Conservation (phyloP, 2,797 vertebrate genomes). For the Arremon aurantiirostris region DNA sequence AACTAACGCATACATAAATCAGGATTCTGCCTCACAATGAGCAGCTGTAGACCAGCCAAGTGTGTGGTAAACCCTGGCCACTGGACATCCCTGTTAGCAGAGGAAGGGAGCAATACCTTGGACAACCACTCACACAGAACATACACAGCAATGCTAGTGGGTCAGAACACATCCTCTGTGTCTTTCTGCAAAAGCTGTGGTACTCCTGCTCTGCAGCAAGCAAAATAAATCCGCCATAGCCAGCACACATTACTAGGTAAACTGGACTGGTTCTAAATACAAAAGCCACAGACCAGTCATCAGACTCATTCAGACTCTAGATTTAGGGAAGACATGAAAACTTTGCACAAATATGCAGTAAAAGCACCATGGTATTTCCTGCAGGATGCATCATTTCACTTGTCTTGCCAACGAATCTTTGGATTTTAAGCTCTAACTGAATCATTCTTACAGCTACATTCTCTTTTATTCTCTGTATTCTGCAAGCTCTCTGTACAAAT, state of each 20-base stretch:
- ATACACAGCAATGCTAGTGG: background rate
- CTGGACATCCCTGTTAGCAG: background rate
- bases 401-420: background rate
- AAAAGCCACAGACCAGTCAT: background rate
- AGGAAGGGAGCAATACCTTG: background rate
- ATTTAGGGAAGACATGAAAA: background rate
- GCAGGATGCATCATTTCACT: background rate
- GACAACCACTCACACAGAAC: background rate
- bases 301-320: background rate
- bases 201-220: background rate
- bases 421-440: background rate
- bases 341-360: background rate
- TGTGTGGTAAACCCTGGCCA: background rate
- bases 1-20: rapidly evolving
- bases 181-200: background rate
- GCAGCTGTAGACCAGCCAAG: background rate
- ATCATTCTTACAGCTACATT: background rate
- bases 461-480: background rate
- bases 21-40: background rate
- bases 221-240: background rate
- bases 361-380: background rate
- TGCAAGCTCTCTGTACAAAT: background rate
- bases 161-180: background rate
- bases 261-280: background rate
- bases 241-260: background rate